A percentile compares a stretch with the other conserved stretches of the same genome.
Conservation (phyloP, 2,888 invertebrate genomes). For the Melikaiella ostensackeni region DNA sequence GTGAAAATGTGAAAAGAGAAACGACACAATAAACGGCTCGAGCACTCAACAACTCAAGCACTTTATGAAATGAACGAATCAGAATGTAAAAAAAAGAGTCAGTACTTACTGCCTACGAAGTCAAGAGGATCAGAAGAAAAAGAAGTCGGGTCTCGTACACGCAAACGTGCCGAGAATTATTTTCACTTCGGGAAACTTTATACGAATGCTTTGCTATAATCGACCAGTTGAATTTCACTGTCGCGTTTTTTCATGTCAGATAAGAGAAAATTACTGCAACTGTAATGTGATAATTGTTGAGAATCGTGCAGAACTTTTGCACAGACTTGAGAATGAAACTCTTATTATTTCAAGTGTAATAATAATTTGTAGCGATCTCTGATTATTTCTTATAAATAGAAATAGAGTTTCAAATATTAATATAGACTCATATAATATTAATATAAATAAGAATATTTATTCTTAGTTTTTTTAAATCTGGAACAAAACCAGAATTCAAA, state of each 20-base stretch:
- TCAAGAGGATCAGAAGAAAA: not conserved
- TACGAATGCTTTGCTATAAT: conserved; percentile 5
- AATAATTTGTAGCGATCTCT: not conserved
- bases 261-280: not conserved
- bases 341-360: not conserved
- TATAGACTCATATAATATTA: too few species aligned
- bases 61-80: not conserved
- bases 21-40: not conserved
- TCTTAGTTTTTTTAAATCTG: too few species aligned
- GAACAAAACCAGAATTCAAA: too few species aligned
- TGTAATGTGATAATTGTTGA: not conserved
- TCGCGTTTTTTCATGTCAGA: not conserved
- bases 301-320: not conserved
- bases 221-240: conserved; percentile 19
- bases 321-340: not conserved
- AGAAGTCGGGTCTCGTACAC: not conserved
- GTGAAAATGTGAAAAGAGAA: not conserved
- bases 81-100: not conserved
- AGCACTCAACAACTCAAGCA: not conserved
- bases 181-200: not conserved
- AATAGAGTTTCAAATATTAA: too few species aligned
- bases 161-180: conserved; percentile 23
- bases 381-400: not conserved
- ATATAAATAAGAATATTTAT: too few species aligned
- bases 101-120: not conserved